phyloP scores from a whole-genome alignment of 2,888 invertebrate species.

The Furcula furcula region DNA sequence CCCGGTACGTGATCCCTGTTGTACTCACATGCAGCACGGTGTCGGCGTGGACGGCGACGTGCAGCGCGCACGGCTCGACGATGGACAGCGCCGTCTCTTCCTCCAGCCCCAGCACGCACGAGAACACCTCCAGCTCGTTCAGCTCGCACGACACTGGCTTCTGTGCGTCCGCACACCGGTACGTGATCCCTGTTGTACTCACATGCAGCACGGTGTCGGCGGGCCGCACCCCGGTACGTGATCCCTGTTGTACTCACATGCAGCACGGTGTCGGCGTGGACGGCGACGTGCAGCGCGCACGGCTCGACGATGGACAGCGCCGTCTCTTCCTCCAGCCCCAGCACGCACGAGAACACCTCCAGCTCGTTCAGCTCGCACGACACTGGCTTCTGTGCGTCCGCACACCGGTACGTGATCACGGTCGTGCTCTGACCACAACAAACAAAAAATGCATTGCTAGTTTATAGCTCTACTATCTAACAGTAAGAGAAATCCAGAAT shows the following conservation, averaged over 20 bases:
- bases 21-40: constrained; percentile 69
- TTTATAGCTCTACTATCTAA: too few species aligned
- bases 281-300: constrained; percentile 89
- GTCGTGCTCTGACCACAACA: constrained; percentile 88
- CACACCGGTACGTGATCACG: constrained; percentile 89
- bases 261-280: constrained; percentile 77
- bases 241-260: constrained; percentile 69
- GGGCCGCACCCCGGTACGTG: too few species aligned
- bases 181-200: constrained; percentile 94
- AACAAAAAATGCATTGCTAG: too few species aligned
- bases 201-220: too few species aligned
- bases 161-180: constrained; percentile 85
- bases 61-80: constrained; percentile 94
- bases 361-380: constrained; percentile 94
- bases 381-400: constrained; percentile 87
- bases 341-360: constrained; percentile 95
- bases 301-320: constrained; percentile 97
- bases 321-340: constrained; percentile 95
- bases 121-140: constrained; percentile 95
- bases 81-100: constrained; percentile 97
- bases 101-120: constrained; percentile 94
- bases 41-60: constrained; percentile 84
- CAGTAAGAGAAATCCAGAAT: too few species aligned
- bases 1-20: too few species aligned
- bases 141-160: constrained; percentile 93